Conservation (phyloP, 2,113 vertebrate genomes). For the Peucedramus taeniatus region DNA sequence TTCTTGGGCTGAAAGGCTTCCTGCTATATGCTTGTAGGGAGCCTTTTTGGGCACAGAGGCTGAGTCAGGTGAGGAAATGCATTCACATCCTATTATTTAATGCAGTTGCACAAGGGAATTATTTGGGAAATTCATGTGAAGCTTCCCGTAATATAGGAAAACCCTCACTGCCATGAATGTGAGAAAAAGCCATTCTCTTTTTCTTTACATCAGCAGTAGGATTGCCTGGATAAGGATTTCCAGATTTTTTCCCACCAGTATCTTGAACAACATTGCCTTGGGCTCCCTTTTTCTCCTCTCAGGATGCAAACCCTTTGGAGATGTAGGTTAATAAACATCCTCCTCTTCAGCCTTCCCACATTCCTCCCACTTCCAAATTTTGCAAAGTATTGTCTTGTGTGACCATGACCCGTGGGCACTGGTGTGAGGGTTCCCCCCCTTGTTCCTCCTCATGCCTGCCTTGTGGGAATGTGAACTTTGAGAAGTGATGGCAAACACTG, state of each 20-base stretch:
- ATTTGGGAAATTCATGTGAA: background rate
- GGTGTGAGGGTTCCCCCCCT: background rate
- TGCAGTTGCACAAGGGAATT: background rate
- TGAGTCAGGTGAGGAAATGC: background rate
- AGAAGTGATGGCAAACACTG: background rate
- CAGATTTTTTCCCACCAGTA: background rate
- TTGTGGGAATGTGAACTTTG: slow-evolving; percentile 53
- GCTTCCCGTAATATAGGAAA: background rate
- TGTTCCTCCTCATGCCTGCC: background rate
- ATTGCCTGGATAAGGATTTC: background rate
- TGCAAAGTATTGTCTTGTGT: slow-evolving; percentile 25
- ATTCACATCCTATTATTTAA: background rate
- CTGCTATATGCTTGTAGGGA: background rate
- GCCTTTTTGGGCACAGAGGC: background rate
- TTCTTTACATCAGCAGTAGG: background rate
- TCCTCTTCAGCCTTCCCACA: background rate
- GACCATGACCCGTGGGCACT: background rate
- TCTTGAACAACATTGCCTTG: background rate
- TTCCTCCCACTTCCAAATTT: slow-evolving; percentile 39
- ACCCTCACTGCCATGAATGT: background rate
- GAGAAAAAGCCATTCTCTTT: background rate
- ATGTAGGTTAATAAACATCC: slow-evolving; percentile 29
- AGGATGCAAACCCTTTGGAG: background rate
- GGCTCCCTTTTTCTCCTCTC: background rate
- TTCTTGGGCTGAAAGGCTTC: background rate